Conservation (phyloP, 2,797 vertebrate genomes). For the Tenualosa ilisha region DNA sequence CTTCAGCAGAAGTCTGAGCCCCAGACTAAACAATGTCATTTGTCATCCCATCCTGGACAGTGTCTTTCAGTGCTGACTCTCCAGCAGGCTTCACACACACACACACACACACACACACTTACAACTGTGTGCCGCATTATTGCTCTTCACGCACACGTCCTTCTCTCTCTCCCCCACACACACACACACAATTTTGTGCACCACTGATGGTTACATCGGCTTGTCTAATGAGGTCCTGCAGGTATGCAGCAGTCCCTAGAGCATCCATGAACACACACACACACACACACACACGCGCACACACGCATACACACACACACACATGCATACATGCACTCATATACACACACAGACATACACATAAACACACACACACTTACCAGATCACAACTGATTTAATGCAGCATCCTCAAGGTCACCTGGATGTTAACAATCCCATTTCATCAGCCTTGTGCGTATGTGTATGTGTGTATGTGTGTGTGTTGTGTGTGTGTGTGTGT, state of each 20-base stretch:
- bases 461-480: not conserved
- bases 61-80: no score
- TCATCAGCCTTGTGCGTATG: not conserved
- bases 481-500: not conserved
- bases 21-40: no score
- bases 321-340: no score
- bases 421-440: not conserved
- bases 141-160: no score
- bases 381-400: not conserved
- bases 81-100: no score
- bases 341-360: no score
- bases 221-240: constrained; percentile 1
- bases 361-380: not conserved
- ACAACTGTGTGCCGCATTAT: no score
- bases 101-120: no score
- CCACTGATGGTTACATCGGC: not conserved
- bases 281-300: not conserved
- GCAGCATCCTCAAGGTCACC: not conserved
- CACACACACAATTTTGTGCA: not conserved
- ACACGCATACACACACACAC: no score
- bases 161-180: no score
- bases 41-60: no score
- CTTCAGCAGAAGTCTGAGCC: no score
- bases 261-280: not conserved
- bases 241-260: not conserved